These are phyloP conservation scores for Tetragonula carbonaria DNA, from an alignment of 2,888 invertebrate genomes.

Conservation along the genomic window DNA sequence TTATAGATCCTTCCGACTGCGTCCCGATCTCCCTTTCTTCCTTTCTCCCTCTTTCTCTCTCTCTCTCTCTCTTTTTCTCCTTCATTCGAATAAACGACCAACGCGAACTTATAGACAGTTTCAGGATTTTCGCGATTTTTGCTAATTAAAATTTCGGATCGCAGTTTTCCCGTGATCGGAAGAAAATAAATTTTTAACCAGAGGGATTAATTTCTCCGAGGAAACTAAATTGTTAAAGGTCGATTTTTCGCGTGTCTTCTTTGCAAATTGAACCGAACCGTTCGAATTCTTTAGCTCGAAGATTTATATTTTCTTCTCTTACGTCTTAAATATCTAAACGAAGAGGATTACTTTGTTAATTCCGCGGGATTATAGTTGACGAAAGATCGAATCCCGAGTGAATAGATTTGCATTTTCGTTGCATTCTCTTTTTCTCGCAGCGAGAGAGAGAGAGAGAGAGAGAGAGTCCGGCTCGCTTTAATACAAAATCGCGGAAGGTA, in stretches of 20 bases:
- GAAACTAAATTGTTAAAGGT: not conserved
- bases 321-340: no score
- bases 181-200: not conserved
- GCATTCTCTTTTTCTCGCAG: not conserved
- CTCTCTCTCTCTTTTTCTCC: not conserved
- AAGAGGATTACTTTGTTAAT: no score
- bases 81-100: not conserved
- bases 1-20: conserved; percentile 9
- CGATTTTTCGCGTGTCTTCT: no score
- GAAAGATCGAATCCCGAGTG: no score
- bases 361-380: no score
- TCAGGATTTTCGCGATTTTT: not conserved
- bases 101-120: not conserved
- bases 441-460: no score
- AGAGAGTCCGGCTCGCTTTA: not conserved
- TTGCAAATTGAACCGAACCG: no score
- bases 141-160: not conserved
- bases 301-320: not conserved
- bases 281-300: not conserved
- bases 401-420: not conserved
- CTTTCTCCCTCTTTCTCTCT: not conserved
- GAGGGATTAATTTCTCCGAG: not conserved
- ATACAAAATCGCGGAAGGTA: not conserved
- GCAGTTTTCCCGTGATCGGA: no score
- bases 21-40: not conserved